A percentile compares a stretch with the other conserved stretches of the same genome.
phyloP scores from a whole-genome alignment of 2,888 invertebrate species.

The Caenorhabditis sinica region DNA sequence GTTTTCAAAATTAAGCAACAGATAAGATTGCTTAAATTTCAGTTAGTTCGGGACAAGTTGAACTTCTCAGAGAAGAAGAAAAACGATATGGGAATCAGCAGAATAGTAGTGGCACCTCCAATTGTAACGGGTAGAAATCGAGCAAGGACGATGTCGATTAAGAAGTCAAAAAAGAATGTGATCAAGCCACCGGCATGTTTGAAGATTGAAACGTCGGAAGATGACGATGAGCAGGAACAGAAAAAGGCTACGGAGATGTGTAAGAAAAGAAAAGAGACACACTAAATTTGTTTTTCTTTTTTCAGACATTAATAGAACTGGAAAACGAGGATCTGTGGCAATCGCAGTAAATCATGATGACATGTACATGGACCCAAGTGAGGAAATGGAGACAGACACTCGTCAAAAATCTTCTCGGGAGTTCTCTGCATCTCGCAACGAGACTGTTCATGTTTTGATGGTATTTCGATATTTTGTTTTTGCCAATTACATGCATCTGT shows the following conservation, averaged over 20 bases:
- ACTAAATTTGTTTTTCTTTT: background rate
- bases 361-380: constrained; percentile 63
- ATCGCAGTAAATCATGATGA: constrained; percentile 52
- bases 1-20: background rate
- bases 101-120: constrained; percentile 65
- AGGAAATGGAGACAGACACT: constrained; percentile 42
- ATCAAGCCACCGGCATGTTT: constrained; percentile 57
- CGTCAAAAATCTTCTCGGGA: constrained; percentile 42
- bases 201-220: constrained; percentile 43
- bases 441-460: constrained; percentile 59
- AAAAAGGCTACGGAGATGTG: constrained; percentile 58
- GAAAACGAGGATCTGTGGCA: constrained; percentile 60
- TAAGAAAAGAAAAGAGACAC: constrained; percentile 2
- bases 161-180: constrained; percentile 56
- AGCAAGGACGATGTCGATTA: constrained; percentile 63
- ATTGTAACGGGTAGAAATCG: constrained; percentile 54
- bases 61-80: constrained; percentile 63
- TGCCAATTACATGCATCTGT: too few relatives aligned
- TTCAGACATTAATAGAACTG: constrained; percentile 60
- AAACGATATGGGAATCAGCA: constrained; percentile 35
- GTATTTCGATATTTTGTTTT: too few relatives aligned
- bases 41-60: constrained; percentile 59
- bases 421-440: constrained; percentile 45
- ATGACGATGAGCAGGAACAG: constrained; percentile 60
- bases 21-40: constrained; percentile 24